Evolutionary conservation across 1,140 invertebrate genomes (phyloP).

Genomic region (Chrysoperla carnea): DNA sequence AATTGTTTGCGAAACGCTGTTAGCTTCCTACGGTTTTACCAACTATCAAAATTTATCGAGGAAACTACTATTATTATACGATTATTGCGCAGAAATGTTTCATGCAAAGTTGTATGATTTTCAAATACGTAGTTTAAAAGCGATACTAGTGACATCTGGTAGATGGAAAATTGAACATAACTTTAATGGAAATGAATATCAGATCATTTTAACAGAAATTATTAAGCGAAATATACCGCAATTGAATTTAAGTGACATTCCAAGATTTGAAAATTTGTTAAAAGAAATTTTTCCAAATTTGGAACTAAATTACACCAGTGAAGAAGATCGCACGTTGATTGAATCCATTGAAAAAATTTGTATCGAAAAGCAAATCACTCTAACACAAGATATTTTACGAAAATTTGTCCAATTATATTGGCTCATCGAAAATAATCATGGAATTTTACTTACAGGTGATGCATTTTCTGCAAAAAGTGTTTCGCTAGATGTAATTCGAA

Average conservation of each 20-base stretch:
- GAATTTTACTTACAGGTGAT: conserved; percentile 68
- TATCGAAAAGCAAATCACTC: conserved; percentile 50
- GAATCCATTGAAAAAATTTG: conserved; percentile 31
- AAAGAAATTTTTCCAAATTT: conserved; percentile 80
- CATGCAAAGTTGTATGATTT: no score
- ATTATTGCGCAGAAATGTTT: no score
- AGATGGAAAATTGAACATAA: no score
- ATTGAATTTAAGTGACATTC: conserved; percentile 75
- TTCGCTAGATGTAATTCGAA: no score
- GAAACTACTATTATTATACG: no score
- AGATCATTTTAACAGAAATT: conserved; percentile 63
- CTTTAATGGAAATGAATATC: conserved; percentile 52
- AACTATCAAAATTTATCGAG: no score
- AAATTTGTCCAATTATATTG: conserved; percentile 61
- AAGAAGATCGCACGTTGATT: conserved; percentile 38
- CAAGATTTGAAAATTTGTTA: conserved; percentile 80
- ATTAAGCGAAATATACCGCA: conserved; percentile 88
- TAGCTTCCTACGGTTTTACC: no score
- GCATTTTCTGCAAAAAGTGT: conserved; percentile 36
- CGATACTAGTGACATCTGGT: no score
- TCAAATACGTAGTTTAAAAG: no score
- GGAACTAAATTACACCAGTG: conserved; percentile 46
- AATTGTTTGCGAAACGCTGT: no score
- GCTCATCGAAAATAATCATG: conserved; percentile 72
- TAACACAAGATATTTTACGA: conserved; percentile 43